Conservation (phyloP, 2,113 vertebrate species). For the Fulmarus glacialis region DNA sequence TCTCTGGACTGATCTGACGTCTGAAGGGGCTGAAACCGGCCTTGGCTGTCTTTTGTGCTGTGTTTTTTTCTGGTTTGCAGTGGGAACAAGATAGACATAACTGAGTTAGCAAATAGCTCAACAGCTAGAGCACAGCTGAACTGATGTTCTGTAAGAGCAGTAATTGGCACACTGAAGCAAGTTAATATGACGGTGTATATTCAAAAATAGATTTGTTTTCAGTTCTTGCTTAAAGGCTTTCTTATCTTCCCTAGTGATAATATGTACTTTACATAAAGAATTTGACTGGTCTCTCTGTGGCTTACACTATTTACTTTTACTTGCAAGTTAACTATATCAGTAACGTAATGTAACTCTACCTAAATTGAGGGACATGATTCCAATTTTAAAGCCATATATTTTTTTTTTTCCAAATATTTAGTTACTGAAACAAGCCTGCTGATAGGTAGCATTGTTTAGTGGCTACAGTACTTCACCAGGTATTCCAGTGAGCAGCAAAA, state of each 20-base stretch:
- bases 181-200: background rate
- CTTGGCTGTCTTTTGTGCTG: background rate
- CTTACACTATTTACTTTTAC: slow-evolving; percentile 12
- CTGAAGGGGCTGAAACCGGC: background rate
- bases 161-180: background rate
- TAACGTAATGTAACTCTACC: background rate
- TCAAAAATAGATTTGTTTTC: slow-evolving; percentile 29
- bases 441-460: background rate
- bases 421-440: background rate
- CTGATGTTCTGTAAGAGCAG: background rate
- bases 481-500: background rate
- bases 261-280: background rate
- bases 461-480: background rate
- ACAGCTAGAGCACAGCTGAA: background rate
- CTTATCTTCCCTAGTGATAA: slow-evolving; percentile 25
- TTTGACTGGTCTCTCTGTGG: slow-evolving; percentile 5
- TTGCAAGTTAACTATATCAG: background rate
- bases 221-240: slow-evolving; percentile 15
- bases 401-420: background rate
- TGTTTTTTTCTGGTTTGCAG: background rate
- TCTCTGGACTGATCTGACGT: background rate
- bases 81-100: background rate
- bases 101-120: background rate
- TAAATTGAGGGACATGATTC: background rate
- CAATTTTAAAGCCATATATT: background rate